These are phyloP conservation scores for Kryptopterus vitreolus DNA, from an alignment of 2,797 vertebrate species.

Conservation along the genomic window DNA sequence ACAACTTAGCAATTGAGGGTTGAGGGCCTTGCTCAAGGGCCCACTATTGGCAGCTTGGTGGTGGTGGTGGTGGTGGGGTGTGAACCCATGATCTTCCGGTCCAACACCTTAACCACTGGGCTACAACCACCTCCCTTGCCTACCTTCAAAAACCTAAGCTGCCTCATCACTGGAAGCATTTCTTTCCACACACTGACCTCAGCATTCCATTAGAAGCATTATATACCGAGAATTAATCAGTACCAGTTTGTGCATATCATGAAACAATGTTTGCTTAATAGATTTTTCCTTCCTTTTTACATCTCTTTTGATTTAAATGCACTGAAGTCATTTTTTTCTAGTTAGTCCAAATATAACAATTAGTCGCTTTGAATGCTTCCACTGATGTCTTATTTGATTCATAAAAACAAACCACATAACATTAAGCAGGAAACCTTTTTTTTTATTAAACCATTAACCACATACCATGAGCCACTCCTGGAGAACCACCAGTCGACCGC, in stretches of 20 bases:
- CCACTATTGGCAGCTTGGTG: no score
- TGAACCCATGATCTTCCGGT: no score
- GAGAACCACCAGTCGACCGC: conserved; percentile 7
- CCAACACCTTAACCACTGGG: no score
- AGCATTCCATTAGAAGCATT: conserved; percentile 47
- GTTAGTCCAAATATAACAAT: conserved; percentile 30
- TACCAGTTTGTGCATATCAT: conserved; percentile 57
- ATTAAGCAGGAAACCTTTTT: conserved; percentile 34
- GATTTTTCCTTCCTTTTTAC: conserved; percentile 48
- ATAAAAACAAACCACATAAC: conserved; percentile 29
- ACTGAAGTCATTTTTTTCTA: conserved; percentile 22
- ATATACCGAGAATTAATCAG: conserved; percentile 49
- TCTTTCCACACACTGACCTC: conserved; percentile 32
- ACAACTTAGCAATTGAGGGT: no score
- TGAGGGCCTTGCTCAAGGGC: no score
- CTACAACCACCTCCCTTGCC: no score
- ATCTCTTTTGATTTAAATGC: conserved; percentile 46
- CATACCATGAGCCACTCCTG: conserved; percentile 21
- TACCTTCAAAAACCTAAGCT: conserved; percentile 36
- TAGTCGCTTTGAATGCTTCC: conserved; percentile 3
- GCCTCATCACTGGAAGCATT: conserved; percentile 35
- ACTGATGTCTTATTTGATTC: conserved; percentile 25
- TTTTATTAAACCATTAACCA: neutral
- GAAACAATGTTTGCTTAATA: conserved; percentile 37
- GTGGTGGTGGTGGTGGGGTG: no score